Conservation (phyloP, 2,113 vertebrate species). For the Mesocricetus auratus region DNA sequence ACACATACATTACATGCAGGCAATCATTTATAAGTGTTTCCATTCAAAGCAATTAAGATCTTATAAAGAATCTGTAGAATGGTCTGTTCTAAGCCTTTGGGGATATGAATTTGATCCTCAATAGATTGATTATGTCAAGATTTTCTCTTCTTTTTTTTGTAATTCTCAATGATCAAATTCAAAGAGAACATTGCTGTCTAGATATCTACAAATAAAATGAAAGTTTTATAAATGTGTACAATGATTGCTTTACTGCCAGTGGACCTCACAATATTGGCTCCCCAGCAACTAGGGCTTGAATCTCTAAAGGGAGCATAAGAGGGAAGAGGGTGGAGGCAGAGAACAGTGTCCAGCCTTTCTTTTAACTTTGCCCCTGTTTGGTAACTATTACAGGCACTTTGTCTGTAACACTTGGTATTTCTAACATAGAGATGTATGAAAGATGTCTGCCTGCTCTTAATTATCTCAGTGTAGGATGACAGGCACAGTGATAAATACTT, state of each 20-base stretch:
- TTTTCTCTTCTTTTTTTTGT: conserved; percentile 14
- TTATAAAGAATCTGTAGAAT: fast-evolving
- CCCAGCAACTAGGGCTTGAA: background rate
- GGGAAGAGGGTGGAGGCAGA: too few relatives aligned
- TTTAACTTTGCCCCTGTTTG: background rate
- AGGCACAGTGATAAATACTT: background rate
- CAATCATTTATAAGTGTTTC: background rate
- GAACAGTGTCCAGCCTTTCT: background rate
- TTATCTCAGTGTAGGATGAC: background rate
- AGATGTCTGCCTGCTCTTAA: background rate
- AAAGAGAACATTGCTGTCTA: background rate
- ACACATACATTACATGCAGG: background rate
- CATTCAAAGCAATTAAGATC: background rate
- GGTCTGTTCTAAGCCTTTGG: background rate
- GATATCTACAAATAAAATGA: background rate
- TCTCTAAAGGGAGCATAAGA: background rate
- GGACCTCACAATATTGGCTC: background rate
- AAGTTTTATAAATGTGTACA: background rate
- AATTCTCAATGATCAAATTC: background rate
- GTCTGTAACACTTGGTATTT: background rate
- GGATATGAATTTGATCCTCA: background rate
- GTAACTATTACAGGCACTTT: background rate
- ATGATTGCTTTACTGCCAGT: background rate
- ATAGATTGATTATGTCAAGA: background rate
- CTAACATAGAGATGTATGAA: background rate